Percentiles rank a stretch among this genome's conserved stretches.
Evolutionary conservation across 2,113 vertebrate genomes (phyloP).

Genomic region (Antigone vipio): DNA sequence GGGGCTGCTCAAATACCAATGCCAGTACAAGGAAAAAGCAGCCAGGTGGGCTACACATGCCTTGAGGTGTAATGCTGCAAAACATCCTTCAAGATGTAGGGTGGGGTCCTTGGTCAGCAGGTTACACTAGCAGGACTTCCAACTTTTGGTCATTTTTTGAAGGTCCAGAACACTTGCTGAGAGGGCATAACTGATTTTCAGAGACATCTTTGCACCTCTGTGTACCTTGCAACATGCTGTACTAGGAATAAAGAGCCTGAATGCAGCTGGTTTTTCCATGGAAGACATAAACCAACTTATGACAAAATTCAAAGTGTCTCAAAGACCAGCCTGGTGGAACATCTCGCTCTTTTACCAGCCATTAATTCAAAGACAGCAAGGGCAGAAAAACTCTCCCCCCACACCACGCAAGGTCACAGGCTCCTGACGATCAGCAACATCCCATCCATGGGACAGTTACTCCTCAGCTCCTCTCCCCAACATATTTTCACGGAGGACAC

Average conservation of each 20-base stretch:
- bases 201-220: not conserved
- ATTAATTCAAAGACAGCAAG: not conserved
- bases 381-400: not conserved
- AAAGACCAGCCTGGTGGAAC: not conserved
- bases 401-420: not conserved
- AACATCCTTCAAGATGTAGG: not conserved
- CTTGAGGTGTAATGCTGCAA: not conserved
- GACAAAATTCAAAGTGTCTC: not conserved
- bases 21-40: not conserved
- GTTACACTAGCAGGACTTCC: not conserved
- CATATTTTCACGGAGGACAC: not conserved
- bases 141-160: not conserved
- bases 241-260: not conserved
- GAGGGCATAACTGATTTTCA: not conserved
- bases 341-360: not conserved
- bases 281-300: not conserved
- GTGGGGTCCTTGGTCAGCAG: not conserved
- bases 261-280: not conserved
- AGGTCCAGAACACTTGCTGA: not conserved
- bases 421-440: not conserved
- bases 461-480: not conserved
- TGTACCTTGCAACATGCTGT: rapidly evolving
- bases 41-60: not conserved
- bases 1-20: not conserved
- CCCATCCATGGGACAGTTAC: not conserved